A percentile compares a stretch with the other conserved stretches of the same genome.
Conservation (phyloP, 2,113 vertebrate genomes). For the Eira barbara region DNA sequence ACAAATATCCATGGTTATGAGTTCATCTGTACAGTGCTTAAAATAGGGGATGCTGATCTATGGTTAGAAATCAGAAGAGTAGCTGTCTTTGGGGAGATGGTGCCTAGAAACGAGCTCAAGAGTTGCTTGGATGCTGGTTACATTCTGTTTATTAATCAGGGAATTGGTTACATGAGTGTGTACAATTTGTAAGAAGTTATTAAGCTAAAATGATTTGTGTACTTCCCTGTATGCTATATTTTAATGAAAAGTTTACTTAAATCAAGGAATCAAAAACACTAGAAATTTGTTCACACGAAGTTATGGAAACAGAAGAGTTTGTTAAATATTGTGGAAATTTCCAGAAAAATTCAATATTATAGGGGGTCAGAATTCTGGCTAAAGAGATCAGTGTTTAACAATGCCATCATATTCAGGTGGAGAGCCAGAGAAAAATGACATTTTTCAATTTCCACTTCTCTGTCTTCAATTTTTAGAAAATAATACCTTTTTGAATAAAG, state of each 20-base stretch:
- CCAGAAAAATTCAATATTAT: not conserved
- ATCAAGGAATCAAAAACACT: not conserved
- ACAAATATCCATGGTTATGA: not conserved
- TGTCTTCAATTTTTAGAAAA: not conserved
- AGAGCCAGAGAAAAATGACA: not conserved
- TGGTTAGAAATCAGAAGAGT: not conserved
- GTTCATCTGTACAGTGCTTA: not conserved
- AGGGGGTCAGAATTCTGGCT: not conserved
- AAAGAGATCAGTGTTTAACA: not conserved
- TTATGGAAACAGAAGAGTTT: not conserved
- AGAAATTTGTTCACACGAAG: not conserved
- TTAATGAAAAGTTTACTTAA: not conserved
- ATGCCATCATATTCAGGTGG: not conserved
- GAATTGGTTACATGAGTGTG: not conserved
- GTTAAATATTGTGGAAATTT: not conserved
- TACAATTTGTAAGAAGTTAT: not conserved
- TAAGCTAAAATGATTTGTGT: not conserved
- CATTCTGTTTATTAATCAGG: not conserved
- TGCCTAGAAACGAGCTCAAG: accelerated
- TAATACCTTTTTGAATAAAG: not conserved
- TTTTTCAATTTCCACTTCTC: not conserved
- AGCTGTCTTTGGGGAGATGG: not conserved
- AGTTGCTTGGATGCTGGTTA: not conserved
- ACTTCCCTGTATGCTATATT: not conserved
- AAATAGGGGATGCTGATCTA: not conserved